phyloP scores from a whole-genome alignment of 2,113 vertebrate genomes.

The Myiopsitta monachus region DNA sequence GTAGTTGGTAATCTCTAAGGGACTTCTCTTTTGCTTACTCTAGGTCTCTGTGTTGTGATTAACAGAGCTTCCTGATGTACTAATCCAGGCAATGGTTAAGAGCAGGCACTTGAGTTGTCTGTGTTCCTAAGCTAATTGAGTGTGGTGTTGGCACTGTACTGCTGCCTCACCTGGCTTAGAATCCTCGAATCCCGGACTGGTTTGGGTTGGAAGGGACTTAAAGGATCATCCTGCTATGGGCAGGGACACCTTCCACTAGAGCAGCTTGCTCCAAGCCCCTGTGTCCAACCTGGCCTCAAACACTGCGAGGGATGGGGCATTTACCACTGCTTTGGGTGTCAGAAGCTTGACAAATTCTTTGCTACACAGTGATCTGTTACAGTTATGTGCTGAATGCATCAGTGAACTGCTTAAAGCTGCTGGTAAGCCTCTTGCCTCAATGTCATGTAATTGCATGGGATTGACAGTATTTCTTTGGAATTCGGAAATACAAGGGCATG shows the following conservation, averaged over 20 bases:
- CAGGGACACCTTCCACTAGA: background rate
- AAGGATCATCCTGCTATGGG: background rate
- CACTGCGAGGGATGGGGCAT: background rate
- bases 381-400: background rate
- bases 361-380: background rate
- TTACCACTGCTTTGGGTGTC: background rate
- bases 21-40: background rate
- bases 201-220: background rate
- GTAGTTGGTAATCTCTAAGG: background rate
- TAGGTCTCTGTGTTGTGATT: background rate
- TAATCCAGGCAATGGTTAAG: background rate
- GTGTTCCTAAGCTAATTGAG: background rate
- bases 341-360: background rate
- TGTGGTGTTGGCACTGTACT: background rate
- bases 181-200: background rate
- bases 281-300: background rate
- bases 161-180: background rate
- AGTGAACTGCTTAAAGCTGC: background rate
- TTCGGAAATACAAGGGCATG: background rate
- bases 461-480: background rate
- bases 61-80: rapidly evolving
- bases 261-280: background rate
- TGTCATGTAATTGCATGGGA: rapidly evolving
- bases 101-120: background rate
- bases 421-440: background rate